Percentiles rank a stretch among this genome's conserved stretches.
These are phyloP conservation scores for Hippocampus guttulatus DNA, from an alignment of 2,113 vertebrate species.

Conservation along the genomic window DNA sequence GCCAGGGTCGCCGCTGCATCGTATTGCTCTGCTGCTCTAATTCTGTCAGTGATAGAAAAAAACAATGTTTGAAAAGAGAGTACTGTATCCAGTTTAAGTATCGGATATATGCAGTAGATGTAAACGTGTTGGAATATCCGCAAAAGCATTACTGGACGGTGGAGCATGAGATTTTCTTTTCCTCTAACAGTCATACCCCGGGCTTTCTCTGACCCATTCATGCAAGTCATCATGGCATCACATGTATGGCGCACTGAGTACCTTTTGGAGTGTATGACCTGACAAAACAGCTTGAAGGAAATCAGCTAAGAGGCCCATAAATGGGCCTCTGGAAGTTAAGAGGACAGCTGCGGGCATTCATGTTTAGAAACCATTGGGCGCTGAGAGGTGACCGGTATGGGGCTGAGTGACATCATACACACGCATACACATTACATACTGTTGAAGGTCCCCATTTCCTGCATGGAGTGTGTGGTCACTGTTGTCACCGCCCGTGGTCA, in stretches of 20 bases:
- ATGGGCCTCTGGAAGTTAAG: slow-evolving; percentile 27
- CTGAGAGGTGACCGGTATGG: neutral
- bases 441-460: slow-evolving; percentile 53
- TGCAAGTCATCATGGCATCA: neutral
- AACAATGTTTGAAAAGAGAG: neutral
- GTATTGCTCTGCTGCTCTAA: slow-evolving; percentile 30
- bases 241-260: slow-evolving; percentile 45
- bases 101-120: neutral
- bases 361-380: slow-evolving; percentile 20
- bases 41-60: slow-evolving; percentile 34
- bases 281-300: slow-evolving; percentile 33
- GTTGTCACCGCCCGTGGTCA: slow-evolving; percentile 52
- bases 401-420: neutral
- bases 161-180: neutral
- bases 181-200: neutral
- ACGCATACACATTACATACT: slow-evolving; percentile 47
- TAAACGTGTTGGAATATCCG: no score
- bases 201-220: neutral
- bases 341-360: slow-evolving; percentile 44
- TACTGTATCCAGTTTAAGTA: neutral
- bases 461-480: slow-evolving; percentile 56
- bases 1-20: slow-evolving; percentile 40
- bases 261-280: slow-evolving; percentile 29
- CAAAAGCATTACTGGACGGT: neutral
- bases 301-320: slow-evolving; percentile 64